Conservation (phyloP, 1,140 invertebrate species). For the Brachionus manjavacas region DNA sequence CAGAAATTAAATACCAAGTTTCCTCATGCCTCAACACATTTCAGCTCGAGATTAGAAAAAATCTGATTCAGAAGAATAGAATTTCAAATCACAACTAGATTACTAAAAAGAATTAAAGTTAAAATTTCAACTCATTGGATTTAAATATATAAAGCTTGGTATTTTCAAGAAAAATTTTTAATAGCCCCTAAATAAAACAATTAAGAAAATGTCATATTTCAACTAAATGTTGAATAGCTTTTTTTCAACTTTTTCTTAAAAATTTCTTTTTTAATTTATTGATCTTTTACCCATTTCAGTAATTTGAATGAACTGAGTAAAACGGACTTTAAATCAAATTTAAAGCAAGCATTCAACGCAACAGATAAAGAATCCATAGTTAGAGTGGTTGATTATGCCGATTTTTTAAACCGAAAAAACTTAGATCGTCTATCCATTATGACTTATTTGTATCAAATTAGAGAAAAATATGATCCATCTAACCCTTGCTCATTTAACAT, state of each 20-base stretch:
- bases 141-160: too few relatives aligned
- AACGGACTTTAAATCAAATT: background rate
- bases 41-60: too few relatives aligned
- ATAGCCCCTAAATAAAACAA: too few relatives aligned
- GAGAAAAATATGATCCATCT: constrained; percentile 8
- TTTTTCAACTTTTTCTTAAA: constrained; percentile 42
- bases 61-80: too few relatives aligned
- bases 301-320: background rate
- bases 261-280: constrained; percentile 51
- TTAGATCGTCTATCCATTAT: constrained; percentile 28
- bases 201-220: too few relatives aligned
- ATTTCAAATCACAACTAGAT: too few relatives aligned
- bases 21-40: too few relatives aligned
- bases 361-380: constrained; percentile 32
- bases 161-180: too few relatives aligned
- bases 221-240: too few relatives aligned
- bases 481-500: background rate
- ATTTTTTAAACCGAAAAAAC: constrained; percentile 17
- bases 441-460: constrained; percentile 38
- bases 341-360: constrained; percentile 30
- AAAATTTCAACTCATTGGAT: too few relatives aligned
- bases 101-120: too few relatives aligned
- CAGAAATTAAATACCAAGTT: too few relatives aligned
- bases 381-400: constrained; percentile 8
- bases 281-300: background rate